Conservation (phyloP, 2,113 vertebrate species). For the Vimba vimba region DNA sequence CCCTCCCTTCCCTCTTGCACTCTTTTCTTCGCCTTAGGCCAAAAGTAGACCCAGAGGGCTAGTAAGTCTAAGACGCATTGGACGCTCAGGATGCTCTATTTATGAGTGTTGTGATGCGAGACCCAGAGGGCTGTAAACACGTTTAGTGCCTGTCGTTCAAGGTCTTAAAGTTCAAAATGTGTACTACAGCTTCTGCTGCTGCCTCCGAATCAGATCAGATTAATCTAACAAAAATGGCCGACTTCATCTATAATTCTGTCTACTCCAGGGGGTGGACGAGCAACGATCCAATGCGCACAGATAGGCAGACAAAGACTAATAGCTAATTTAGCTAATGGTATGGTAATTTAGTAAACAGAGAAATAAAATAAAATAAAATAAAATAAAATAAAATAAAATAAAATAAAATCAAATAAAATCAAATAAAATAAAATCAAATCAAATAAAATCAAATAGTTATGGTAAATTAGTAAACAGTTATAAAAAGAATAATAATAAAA, state of each 20-base stretch:
- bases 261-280: conserved; percentile 9
- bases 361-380: neutral
- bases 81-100: conserved; percentile 57
- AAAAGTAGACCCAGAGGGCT: conserved; percentile 33
- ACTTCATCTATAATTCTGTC: conserved; percentile 39
- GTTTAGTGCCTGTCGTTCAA: conserved; percentile 48
- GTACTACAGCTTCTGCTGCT: conserved; percentile 7
- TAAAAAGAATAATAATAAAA: no score
- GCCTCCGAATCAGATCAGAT: conserved; percentile 37
- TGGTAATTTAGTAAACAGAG: neutral
- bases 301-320: conserved; percentile 27
- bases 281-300: neutral
- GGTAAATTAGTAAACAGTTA: no score
- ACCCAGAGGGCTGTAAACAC: conserved; percentile 37
- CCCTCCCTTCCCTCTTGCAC: neutral
- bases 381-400: neutral
- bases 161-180: conserved; percentile 32
- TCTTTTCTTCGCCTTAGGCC: conserved; percentile 2
- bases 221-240: conserved; percentile 36
- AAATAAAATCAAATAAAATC: neutral
- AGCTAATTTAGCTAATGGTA: conserved; percentile 23
- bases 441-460: neutral
- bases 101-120: conserved; percentile 30
- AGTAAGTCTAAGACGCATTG: conserved; percentile 17
- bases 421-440: neutral